Conservation (phyloP, 2,797 vertebrate genomes). For the Peromyscus attwateri region DNA sequence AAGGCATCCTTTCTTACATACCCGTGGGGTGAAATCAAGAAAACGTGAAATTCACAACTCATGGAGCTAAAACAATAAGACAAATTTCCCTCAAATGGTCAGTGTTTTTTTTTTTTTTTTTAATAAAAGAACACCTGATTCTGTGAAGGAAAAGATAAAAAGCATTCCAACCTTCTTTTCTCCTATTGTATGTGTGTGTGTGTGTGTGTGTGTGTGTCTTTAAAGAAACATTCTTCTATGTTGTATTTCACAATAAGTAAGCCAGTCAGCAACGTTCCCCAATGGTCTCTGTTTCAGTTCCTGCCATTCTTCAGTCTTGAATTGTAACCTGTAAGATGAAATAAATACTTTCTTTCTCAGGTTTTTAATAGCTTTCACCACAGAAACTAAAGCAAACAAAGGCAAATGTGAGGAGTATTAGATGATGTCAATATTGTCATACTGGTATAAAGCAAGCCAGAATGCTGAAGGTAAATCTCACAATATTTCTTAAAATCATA, state of each 20-base stretch:
- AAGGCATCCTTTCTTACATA: slow-evolving; percentile 47
- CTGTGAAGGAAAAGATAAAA: slow-evolving; percentile 66
- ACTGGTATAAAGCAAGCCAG: not conserved
- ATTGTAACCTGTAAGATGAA: not conserved
- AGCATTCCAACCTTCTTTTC: not conserved
- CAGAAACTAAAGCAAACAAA: not conserved
- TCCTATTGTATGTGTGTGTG: slow-evolving; percentile 7
- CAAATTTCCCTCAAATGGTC: slow-evolving; percentile 77
- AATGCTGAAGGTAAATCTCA: not conserved
- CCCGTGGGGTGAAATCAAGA: slow-evolving; percentile 63
- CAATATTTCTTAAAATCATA: not conserved
- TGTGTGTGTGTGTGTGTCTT: not conserved
- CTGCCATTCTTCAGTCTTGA: not conserved
- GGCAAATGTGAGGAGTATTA: not conserved
- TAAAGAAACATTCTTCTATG: not conserved
- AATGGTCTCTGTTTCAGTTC: not conserved
- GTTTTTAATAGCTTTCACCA: not conserved
- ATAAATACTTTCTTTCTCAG: not conserved
- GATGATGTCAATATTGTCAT: not conserved
- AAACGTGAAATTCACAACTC: slow-evolving; percentile 76
- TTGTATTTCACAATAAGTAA: not conserved
- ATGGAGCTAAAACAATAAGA: slow-evolving; percentile 73
- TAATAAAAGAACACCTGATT: slow-evolving; percentile 76
- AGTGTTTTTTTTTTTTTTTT: not conserved
- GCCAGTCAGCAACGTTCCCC: not conserved